Conservation (phyloP, 2,797 vertebrate genomes). For the Trachurus trachurus region DNA sequence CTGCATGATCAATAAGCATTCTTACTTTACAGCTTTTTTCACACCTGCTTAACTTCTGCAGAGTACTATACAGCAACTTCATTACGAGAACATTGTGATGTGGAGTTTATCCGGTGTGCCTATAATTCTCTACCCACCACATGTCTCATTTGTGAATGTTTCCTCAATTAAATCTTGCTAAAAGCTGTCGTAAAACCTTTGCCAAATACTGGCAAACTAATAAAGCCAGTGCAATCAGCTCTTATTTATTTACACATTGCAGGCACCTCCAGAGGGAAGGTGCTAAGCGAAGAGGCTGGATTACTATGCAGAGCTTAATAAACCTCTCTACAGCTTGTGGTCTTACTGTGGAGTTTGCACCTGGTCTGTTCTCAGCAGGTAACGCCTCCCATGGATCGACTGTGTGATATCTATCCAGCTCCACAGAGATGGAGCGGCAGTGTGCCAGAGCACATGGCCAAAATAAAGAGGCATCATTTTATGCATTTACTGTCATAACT, state of each 20-base stretch:
- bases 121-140: conserved; percentile 10
- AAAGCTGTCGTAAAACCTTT: conserved; percentile 26
- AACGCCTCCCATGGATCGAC: conserved; percentile 59
- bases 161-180: conserved; percentile 30
- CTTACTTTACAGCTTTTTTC: too few species aligned
- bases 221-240: conserved; percentile 30
- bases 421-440: conserved; percentile 43
- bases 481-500: conserved; percentile 11
- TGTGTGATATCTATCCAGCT: conserved; percentile 69
- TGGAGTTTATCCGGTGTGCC: neutral
- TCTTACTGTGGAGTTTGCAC: conserved; percentile 75
- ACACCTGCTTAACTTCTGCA: too few species aligned
- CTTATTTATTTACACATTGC: conserved; percentile 52
- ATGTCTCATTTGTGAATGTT: conserved; percentile 28
- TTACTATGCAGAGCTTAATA: conserved; percentile 60
- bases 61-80: neutral
- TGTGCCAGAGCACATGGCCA: conserved; percentile 63
- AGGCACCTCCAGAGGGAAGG: conserved; percentile 18
- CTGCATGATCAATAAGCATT: too few species aligned
- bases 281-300: conserved; percentile 21
- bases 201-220: conserved; percentile 32
- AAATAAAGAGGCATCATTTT: conserved; percentile 38
- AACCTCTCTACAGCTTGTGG: conserved; percentile 61
- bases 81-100: neutral
- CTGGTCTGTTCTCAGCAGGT: conserved; percentile 77